These are phyloP conservation scores for Falcaria lacertinaria DNA, from an alignment of 2,888 invertebrate genomes.

Conservation along the genomic window DNA sequence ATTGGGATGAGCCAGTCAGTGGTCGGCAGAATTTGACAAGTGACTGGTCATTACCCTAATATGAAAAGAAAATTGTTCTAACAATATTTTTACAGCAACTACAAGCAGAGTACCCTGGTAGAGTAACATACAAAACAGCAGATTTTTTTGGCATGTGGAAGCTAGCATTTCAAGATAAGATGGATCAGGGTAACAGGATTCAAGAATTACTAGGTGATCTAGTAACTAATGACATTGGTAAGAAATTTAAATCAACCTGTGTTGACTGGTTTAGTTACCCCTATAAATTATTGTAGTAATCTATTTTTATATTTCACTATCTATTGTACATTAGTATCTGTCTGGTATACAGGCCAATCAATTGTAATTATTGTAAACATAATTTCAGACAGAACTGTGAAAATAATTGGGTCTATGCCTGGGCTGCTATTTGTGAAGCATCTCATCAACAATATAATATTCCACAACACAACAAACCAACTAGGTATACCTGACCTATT, in stretches of 20 bases:
- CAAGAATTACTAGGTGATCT: conserved; percentile 74
- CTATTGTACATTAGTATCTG: neutral
- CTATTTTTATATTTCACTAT: neutral
- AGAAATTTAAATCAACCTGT: conserved; percentile 4
- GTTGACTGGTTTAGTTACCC: too few relatives aligned
- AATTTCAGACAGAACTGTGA: conserved; percentile 74
- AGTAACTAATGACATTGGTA: conserved; percentile 70
- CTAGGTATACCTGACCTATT: conserved; percentile 83
- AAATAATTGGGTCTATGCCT: conserved; percentile 81
- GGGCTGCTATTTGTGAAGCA: conserved; percentile 80
- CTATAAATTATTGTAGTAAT: too few relatives aligned
- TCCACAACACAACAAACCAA: conserved; percentile 76
- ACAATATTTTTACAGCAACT: conserved; percentile 40
- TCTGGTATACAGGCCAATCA: too few relatives aligned
- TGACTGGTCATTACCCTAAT: too few relatives aligned
- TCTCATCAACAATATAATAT: conserved; percentile 80
- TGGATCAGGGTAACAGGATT: conserved; percentile 76
- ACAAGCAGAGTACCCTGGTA: conserved; percentile 50
- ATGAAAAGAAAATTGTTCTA: too few relatives aligned
- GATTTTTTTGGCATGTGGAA: conserved; percentile 81
- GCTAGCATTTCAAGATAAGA: conserved; percentile 77
- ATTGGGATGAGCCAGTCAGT: too few relatives aligned
- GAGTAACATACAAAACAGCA: conserved; percentile 63
- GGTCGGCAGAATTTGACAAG: too few relatives aligned
- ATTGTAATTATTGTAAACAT: too few relatives aligned